Evolutionary conservation across 2,113 vertebrate species (phyloP), one percentile per base, ranked within the genome.

Genomic region (Rhynchopsitta pachyrhyncha): DNA sequence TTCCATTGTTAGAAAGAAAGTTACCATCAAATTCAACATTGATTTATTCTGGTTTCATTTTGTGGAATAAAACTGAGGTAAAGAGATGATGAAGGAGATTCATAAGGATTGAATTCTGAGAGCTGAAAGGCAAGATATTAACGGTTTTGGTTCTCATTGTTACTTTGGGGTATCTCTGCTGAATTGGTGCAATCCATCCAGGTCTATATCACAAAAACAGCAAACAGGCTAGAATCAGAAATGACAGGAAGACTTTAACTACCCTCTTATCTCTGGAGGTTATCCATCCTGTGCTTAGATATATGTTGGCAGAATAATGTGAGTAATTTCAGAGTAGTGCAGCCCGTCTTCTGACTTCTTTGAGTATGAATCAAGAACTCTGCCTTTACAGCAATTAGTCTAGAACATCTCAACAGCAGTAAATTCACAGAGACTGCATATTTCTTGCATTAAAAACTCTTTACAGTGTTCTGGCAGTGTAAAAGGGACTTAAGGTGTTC

Each of bases 11-110:
- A 78, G 57, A 80, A n/a, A 90, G 23, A 85, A 88, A 47, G 37
- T 67, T 92, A 46, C 46, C n/a, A 77, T 62, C 46, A 78, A 93
- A 88, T 84, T 84, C 76, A 94, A 55, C 47, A 75, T 9, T 59
- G 86, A 93, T 95, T 88, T 89, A 88, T 93, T 91, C 69, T 91
- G 62, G 14, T 94, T 92, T 92, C 62, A 42, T 83, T 95, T 92
- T 75, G 39, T 90, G 79, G 79, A 88, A 66, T 86, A 95, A 94
- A 95, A 80, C 63, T 74, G 62, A 73, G 50, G 53, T 82, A 82
- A 96, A 83, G 39, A 33, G 46, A 86, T 88, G 76, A 94, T 92
- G 75, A 86, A 92, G 24, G 44, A 67, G 71, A 63, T 91, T 90
- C 59, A n/a, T 83, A 90, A 94, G 59, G 31, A 47, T 69, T 74